A percentile compares a stretch with the other conserved stretches of the same genome.
Conservation (phyloP, 2,888 invertebrate species). For the Neelides folsomi region DNA sequence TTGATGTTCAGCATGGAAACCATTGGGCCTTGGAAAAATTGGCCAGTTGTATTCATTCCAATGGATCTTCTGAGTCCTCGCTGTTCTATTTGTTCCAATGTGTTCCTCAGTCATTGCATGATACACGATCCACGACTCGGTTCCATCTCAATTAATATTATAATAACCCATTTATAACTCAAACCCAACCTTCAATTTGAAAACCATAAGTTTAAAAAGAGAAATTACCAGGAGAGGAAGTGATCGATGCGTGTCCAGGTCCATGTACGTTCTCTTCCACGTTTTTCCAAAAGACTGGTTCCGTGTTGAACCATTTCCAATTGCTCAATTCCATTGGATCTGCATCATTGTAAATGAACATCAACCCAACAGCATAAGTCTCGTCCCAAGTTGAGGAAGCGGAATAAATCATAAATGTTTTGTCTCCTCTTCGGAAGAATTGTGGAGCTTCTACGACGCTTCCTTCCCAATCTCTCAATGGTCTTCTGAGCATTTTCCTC, state of each 20-base stretch:
- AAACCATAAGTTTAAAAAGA: too few relatives aligned
- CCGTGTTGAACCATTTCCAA: neutral
- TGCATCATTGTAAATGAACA: neutral
- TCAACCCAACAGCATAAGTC: conserved; percentile 1
- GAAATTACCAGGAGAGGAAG: conserved; percentile 7
- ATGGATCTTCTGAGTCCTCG: neutral
- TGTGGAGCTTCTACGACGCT: conserved; percentile 2
- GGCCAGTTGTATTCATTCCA: conserved; percentile 1
- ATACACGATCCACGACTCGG: conserved; percentile 4
- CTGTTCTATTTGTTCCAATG: conserved; percentile 2
- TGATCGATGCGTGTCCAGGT: conserved; percentile 4
- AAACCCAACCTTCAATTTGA: too few relatives aligned
- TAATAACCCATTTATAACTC: too few relatives aligned
- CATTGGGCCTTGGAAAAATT: neutral
- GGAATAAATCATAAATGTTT: conserved; percentile 3
- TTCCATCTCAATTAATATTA: conserved; percentile 2
- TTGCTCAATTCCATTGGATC: neutral
- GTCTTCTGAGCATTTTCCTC: neutral
- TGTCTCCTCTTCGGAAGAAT: neutral
- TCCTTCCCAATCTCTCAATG: conserved; percentile 1
- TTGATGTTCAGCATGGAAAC: neutral
- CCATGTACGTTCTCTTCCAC: conserved; percentile 1
- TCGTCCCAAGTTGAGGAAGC: conserved; percentile 5
- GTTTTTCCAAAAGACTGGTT: conserved; percentile 1
- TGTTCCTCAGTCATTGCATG: conserved; percentile 2